Percentiles rank a stretch among this genome's conserved stretches.
These are phyloP conservation scores for Alligator sinensis DNA, from an alignment of 2,113 vertebrate species.

Conservation along the genomic window DNA sequence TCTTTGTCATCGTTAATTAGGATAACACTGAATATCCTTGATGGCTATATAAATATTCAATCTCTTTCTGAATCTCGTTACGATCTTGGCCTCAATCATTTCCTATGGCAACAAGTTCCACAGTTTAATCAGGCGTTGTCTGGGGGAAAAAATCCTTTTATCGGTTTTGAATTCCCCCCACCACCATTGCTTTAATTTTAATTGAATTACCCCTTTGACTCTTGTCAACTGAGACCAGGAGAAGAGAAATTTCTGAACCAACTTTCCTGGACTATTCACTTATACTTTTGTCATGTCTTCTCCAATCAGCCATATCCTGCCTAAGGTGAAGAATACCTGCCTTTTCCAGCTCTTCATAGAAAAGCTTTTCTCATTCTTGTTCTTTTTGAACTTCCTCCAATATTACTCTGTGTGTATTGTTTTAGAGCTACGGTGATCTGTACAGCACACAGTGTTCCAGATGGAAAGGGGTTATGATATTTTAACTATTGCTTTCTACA, in stretches of 20 bases:
- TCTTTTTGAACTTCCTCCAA: neutral
- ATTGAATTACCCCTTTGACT: neutral
- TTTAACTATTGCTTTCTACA: neutral
- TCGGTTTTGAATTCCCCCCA: neutral
- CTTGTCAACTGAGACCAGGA: neutral
- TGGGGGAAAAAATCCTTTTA: neutral
- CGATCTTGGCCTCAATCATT: too few species aligned
- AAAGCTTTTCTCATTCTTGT: neutral
- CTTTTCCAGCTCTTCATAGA: neutral
- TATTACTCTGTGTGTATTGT: neutral
- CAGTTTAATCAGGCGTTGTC: too few species aligned
- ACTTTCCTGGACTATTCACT: neutral
- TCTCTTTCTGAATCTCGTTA: too few species aligned
- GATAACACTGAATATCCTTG: too few species aligned
- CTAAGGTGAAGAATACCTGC: neutral
- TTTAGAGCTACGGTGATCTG: neutral
- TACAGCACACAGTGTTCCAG: neutral
- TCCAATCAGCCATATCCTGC: neutral
- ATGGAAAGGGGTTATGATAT: neutral
- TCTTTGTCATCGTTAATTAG: too few species aligned
- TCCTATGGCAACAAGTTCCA: too few species aligned
- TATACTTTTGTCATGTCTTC: neutral
- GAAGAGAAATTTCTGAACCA: neutral
- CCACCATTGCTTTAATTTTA: neutral
- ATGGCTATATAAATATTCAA: too few species aligned